A percentile compares a stretch with the other conserved stretches of the same genome.
Conservation (phyloP, 2,888 invertebrate genomes). For the Caenorhabditis wallacei region DNA sequence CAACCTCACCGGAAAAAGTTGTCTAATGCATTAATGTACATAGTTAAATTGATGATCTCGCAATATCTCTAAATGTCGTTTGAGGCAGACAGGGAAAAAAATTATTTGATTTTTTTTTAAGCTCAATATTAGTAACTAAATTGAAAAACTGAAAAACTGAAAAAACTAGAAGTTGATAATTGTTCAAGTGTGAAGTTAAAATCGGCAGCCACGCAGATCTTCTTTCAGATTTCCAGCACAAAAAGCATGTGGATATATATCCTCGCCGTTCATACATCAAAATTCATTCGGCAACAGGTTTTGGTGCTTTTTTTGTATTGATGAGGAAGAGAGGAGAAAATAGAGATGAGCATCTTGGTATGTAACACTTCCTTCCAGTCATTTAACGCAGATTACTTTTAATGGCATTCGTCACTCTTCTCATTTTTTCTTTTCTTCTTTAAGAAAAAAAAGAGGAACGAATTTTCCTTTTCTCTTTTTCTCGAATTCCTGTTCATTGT, state of each 20-base stretch:
- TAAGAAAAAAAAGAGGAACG: slow-evolving; percentile 25
- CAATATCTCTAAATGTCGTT: slow-evolving; percentile 41
- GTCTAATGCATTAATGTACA: slow-evolving; percentile 61
- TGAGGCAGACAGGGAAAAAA: background rate
- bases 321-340: background rate
- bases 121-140: background rate
- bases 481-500: slow-evolving; percentile 6
- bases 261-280: slow-evolving; percentile 13
- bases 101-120: background rate
- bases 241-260: background rate
- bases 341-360: slow-evolving; percentile 32
- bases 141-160: background rate
- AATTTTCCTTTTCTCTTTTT: slow-evolving; percentile 15
- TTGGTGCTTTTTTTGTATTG: slow-evolving; percentile 5
- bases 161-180: slow-evolving; percentile 1
- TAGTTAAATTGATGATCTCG: slow-evolving; percentile 56
- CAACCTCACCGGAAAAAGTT: slow-evolving; percentile 59
- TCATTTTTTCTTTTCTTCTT: slow-evolving; percentile 19
- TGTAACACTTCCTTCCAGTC: slow-evolving; percentile 56
- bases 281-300: slow-evolving; percentile 19
- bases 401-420: slow-evolving; percentile 58
- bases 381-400: slow-evolving; percentile 61
- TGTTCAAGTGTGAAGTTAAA: slow-evolving; percentile 17
- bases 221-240: background rate
- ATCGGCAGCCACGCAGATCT: slow-evolving; percentile 7